Base-by-base conservation (phyloP, 2,888 invertebrate species). In the Drosophila seclusa region DNA sequence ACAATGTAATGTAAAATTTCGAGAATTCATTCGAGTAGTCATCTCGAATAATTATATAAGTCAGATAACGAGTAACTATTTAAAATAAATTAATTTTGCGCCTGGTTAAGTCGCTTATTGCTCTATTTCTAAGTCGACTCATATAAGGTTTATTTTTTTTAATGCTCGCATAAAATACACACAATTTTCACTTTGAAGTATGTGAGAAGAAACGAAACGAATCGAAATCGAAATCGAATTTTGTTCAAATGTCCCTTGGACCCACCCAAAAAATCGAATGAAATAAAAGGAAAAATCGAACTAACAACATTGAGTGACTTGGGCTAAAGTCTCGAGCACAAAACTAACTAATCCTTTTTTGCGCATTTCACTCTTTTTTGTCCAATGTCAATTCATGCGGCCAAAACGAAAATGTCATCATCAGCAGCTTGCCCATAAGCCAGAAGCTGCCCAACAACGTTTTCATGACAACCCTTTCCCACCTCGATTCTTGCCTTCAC, bases 261-360 rank as follows among this genome's bases (percentile, higher is more conserved):
- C 62, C 53, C 38, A 62, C 45, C 53, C 34, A 27, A 32, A 29
- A 55, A 55, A 27, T 16, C 16, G 16, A 34, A 53, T 53, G 16
- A 34, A 50, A 36, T 13, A 29, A 36, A 27, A 21, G 16, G 24
- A 32, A 42, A 27, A 7, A 61, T 13, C 27, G 27, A 53, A 42
- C 73, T 76, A 87, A 73, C 85, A 85, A 75, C 68, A 81, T 77
- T 82, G 82, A 70, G 77, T 66, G 70, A 80, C 83, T 87, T 73
- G 75, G 76, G 85, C 65, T 52, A 49, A 64, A 52, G 49, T 31
- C 67, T 38, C 66, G 48, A 49, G 49, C 63, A 73, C 63, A 73
- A 82, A 80, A 80, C 89, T 88, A 86, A 88, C 85, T 86, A 86
- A 86, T 88, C 85, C 88, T 86, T 86, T 85, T 83, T 88, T 81